A percentile compares a stretch with the other conserved stretches of the same genome.
phyloP scores from a whole-genome alignment of 2,888 invertebrate species.

The Tanypteryx hageni region DNA sequence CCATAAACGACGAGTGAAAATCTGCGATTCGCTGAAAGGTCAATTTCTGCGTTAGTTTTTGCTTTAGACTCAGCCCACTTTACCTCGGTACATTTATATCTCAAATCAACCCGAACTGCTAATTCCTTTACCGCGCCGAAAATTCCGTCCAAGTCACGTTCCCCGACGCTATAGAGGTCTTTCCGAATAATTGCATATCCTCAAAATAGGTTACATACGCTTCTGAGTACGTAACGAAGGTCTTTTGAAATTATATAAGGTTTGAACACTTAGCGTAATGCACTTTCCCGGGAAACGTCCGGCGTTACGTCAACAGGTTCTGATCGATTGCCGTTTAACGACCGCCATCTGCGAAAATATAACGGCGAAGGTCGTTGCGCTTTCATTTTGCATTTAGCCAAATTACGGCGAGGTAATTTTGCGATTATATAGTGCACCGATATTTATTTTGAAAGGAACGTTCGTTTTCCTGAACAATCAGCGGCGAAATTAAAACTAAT shows the following conservation, averaged over 20 bases:
- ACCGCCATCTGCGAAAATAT: neutral
- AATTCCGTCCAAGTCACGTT: neutral
- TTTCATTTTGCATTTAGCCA: neutral
- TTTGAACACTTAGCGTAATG: neutral
- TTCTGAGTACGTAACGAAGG: neutral
- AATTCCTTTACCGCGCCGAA: neutral
- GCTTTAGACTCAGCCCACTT: too few species aligned
- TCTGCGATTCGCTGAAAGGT: too few species aligned
- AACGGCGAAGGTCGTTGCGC: neutral
- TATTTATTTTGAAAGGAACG: too few species aligned
- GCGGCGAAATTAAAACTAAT: too few species aligned
- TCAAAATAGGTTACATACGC: neutral
- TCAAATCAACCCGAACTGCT: too few species aligned
- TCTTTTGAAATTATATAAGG: neutral
- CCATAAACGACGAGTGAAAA: too few species aligned
- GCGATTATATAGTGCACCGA: too few species aligned
- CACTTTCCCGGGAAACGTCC: neutral
- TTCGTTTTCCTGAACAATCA: too few species aligned
- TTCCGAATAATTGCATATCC: neutral
- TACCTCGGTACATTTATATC: too few species aligned
- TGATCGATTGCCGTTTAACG: slow-evolving; percentile 2
- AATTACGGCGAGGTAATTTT: neutral
- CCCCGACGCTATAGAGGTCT: neutral
- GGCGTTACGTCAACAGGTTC: neutral
- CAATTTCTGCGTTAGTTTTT: too few species aligned